Base-by-base conservation (phyloP, 1,140 invertebrate species). In the Tetranychus urticae region DNA sequence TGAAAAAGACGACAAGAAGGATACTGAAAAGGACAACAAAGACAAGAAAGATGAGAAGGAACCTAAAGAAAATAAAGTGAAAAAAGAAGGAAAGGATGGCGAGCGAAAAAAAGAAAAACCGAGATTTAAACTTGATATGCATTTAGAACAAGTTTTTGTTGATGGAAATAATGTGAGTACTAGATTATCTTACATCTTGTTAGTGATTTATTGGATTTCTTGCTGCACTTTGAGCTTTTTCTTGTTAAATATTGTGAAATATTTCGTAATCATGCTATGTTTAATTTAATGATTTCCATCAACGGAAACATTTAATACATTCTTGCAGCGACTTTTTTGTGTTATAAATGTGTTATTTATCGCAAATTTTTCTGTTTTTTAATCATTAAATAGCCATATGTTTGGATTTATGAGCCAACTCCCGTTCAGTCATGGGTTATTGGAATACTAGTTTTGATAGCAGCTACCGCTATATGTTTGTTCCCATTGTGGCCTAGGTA, bases 321-420 rank as follows among this genome's bases (percentile, higher is more conserved):
- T 23, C 23, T 23, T 23, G 23, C 23, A 23, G 23, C 23, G 23
- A 10, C 54, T 47, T 10, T 47, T 10, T 47, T 10, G 46, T n/a
- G n/a, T 10, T 10, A 1, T 47, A 47, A 47, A 1, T 47, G 10
- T 47, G n/a, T 23, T 23, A 23, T 23, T 23, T 23, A 23, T 23
- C 0, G 23, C 23, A 23, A 23, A 23, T 23, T 42, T 10, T 42
- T 42, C 12, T 47, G 23, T 45, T 57, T 55, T 63, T 59, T 35
- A 57, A 31, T 58, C n/a, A 42, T 61, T 54, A 66, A 69, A 12
- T 68, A 78, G 71, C 87, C 93, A 3, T 99, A 97, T 75, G 93
- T 98, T 14, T 98, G 96, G 96, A 85, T 98, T 61, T 99, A 96
- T 75, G 93, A 98, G 73, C 93, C 93, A 4, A 90, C 94, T 67